phyloP scores from a whole-genome alignment of 1,140 invertebrate genomes.

The Vollenhovia emeryi region DNA sequence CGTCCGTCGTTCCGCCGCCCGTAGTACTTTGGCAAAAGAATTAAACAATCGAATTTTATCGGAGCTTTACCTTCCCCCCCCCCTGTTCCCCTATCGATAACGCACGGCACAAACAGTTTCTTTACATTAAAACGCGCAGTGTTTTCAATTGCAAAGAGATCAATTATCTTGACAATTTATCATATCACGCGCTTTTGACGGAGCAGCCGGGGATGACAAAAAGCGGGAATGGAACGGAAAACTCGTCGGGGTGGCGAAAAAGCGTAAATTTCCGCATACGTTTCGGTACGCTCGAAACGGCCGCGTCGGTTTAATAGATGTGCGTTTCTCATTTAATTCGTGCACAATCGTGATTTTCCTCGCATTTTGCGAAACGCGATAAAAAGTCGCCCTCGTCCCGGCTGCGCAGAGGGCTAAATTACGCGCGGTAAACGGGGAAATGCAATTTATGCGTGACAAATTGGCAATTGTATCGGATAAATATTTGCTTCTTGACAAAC shows the following conservation, averaged over 20 bases:
- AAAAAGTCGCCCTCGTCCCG: neutral
- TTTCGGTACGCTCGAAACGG: neutral
- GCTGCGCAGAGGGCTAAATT: conserved; percentile 4
- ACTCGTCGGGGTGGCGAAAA: neutral
- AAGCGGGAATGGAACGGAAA: neutral
- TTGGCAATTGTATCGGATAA: conserved; percentile 33
- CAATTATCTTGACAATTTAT: neutral
- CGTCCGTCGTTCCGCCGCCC: neutral
- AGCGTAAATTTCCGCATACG: neutral
- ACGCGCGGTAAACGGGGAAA: neutral
- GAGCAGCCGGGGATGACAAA: neutral
- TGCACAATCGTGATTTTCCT: neutral
- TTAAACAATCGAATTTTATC: conserved; percentile 23
- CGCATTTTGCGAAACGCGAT: neutral
- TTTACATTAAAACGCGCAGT: neutral
- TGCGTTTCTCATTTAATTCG: conserved; percentile 33
- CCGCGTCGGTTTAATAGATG: conserved; percentile 1
- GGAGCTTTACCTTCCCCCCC: neutral
- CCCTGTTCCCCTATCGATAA: neutral
- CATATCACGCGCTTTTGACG: neutral
- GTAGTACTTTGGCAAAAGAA: neutral
- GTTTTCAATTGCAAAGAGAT: neutral
- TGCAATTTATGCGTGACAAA: conserved; percentile 23
- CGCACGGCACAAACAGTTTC: neutral
- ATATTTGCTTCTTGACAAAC: conserved; percentile 26